Evolutionary conservation across 2,888 invertebrate genomes (phyloP).

Genomic region (Caenorhabditis sp.): DNA sequence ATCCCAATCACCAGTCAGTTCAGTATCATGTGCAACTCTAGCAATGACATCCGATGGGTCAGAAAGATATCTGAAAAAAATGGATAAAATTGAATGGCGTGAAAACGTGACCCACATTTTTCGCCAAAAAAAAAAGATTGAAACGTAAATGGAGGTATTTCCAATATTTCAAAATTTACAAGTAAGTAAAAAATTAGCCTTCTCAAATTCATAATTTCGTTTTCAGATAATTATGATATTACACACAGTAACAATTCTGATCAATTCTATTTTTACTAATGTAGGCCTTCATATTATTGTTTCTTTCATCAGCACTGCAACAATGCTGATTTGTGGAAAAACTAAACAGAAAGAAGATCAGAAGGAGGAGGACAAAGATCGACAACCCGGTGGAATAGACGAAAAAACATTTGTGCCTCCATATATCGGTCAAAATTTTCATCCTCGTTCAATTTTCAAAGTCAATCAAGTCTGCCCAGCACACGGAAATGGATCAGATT

Average conservation of each 20-base stretch:
- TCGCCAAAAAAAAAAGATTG: background rate
- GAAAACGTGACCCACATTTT: background rate
- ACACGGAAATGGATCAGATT: slow-evolving; percentile 5
- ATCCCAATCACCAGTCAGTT: slow-evolving; percentile 56
- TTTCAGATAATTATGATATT: background rate
- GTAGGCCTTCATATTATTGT: background rate
- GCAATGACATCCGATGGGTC: slow-evolving; percentile 56
- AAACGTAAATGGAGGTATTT: background rate
- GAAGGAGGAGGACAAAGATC: slow-evolving; percentile 2
- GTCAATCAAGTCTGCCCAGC: background rate
- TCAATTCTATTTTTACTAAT: background rate
- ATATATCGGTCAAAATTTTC: slow-evolving; percentile 8
- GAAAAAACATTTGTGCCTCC: slow-evolving; percentile 19
- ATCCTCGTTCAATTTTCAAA: slow-evolving; percentile 11
- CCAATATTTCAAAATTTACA: background rate
- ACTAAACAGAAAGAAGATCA: slow-evolving; percentile 1
- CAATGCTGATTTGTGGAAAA: background rate
- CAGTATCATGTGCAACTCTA: slow-evolving; percentile 62
- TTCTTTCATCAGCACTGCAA: background rate
- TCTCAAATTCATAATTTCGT: background rate
- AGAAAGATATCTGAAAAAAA: slow-evolving; percentile 43
- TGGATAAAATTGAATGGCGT: background rate
- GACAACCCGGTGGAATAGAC: slow-evolving; percentile 20
- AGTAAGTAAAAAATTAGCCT: background rate
- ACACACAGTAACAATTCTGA: background rate